A percentile compares a stretch with the other conserved stretches of the same genome.
These are phyloP conservation scores for Cheilosia vernalis DNA, from an alignment of 2,888 invertebrate genomes.

Conservation along the genomic window DNA sequence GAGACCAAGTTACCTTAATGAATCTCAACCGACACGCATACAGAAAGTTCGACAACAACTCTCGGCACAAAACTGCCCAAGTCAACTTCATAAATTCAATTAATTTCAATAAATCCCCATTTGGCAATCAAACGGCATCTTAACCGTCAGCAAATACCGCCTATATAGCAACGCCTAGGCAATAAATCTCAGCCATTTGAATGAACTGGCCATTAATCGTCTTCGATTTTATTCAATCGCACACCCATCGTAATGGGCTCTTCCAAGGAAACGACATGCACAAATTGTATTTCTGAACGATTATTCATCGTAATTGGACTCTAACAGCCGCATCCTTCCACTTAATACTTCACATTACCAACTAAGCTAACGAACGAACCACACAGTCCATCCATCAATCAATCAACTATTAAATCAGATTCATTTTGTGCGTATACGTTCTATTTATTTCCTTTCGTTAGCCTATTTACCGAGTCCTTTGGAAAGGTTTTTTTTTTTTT, in stretches of 20 bases:
- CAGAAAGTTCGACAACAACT: no score
- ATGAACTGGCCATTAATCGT: constrained; percentile 64
- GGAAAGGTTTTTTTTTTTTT: neutral
- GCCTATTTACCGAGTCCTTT: constrained; percentile 26
- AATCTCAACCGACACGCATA: no score
- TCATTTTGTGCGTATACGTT: constrained; percentile 31
- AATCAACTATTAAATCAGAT: constrained; percentile 73
- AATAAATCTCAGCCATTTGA: constrained; percentile 64
- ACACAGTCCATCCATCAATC: constrained; percentile 56
- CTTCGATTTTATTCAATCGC: constrained; percentile 44
- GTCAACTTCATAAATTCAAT: constrained; percentile 1
- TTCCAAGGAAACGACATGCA: constrained; percentile 7
- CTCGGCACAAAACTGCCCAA: neutral
- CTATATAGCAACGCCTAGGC: neutral
- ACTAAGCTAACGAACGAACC: constrained; percentile 46
- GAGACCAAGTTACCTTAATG: no score
- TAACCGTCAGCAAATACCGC: neutral
- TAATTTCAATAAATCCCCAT: neutral
- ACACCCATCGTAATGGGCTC: neutral
- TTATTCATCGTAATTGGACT: constrained; percentile 72
- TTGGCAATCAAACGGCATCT: constrained; percentile 11
- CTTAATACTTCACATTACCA: constrained; percentile 35
- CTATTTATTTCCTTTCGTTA: constrained; percentile 35
- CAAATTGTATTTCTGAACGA: constrained; percentile 61
- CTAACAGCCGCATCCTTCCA: constrained; percentile 48